Percentiles rank a stretch among this genome's conserved stretches.
These are phyloP conservation scores for Gadus chalcogrammus DNA, from an alignment of 2,113 vertebrate genomes.

Conservation along the genomic window DNA sequence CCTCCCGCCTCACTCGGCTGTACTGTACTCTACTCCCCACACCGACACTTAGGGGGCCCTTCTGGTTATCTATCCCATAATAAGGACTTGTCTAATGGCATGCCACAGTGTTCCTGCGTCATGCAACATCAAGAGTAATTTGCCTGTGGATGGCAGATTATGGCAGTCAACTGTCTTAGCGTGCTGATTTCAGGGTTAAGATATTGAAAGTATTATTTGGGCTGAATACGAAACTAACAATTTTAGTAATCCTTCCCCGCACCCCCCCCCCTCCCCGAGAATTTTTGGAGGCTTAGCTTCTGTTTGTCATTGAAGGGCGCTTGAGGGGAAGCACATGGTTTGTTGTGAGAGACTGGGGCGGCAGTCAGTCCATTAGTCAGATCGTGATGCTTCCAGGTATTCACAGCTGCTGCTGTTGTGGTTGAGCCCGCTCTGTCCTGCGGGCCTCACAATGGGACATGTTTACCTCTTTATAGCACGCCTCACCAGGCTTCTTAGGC, in stretches of 20 bases:
- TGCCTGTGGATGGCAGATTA: too few relatives aligned
- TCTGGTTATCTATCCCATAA: too few relatives aligned
- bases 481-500: slow-evolving; percentile 24
- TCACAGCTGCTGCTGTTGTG: slow-evolving; percentile 37
- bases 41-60: too few relatives aligned
- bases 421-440: slow-evolving; percentile 18
- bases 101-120: too few relatives aligned
- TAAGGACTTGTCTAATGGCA: too few relatives aligned
- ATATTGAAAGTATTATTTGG: too few relatives aligned
- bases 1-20: background rate
- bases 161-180: too few relatives aligned
- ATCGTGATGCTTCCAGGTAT: slow-evolving; percentile 18
- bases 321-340: slow-evolving; percentile 3
- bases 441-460: slow-evolving; percentile 10
- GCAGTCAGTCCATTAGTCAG: slow-evolving; percentile 21
- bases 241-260: too few relatives aligned
- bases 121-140: too few relatives aligned
- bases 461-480: slow-evolving; percentile 26
- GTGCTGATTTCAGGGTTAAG: too few relatives aligned
- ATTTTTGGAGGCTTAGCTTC: too few relatives aligned
- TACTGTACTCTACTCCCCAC: background rate
- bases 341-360: slow-evolving; percentile 16
- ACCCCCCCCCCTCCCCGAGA: background rate
- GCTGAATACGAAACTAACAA: too few relatives aligned
- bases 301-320: background rate